phyloP scores from a whole-genome alignment of 1,140 invertebrate species.

The Danaus melanippus region DNA sequence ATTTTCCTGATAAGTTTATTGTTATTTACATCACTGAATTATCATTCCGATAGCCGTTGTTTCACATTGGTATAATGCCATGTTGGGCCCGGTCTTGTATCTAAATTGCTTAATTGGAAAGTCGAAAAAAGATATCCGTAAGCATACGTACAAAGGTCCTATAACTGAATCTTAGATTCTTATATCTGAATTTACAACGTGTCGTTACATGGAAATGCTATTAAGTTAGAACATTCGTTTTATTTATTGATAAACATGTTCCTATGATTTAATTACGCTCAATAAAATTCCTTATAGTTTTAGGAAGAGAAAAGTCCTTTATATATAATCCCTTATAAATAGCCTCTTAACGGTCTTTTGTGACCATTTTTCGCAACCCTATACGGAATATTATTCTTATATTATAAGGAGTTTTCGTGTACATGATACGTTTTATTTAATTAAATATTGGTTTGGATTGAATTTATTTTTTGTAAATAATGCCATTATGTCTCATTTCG shows the following conservation, averaged over 20 bases:
- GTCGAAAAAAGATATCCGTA: conserved; percentile 47
- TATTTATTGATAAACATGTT: conserved; percentile 10
- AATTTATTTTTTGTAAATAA: conserved; percentile 33
- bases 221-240: conserved; percentile 16
- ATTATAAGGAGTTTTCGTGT: too few species aligned
- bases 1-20: conserved; percentile 66
- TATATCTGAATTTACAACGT: conserved; percentile 20
- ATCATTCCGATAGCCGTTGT: conserved; percentile 66
- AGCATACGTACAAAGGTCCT: conserved; percentile 18
- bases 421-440: too few species aligned
- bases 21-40: conserved; percentile 69
- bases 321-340: too few species aligned
- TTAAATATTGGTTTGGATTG: too few species aligned
- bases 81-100: conserved; percentile 55
- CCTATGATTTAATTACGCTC: too few species aligned
- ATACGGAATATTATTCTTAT: too few species aligned
- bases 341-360: too few species aligned
- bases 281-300: too few species aligned
- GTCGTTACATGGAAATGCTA: conserved; percentile 17
- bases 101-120: conserved; percentile 72
- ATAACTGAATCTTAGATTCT: conserved; percentile 16
- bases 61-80: conserved; percentile 65
- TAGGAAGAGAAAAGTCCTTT: too few species aligned
- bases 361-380: too few species aligned
- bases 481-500: conserved; percentile 59